A percentile compares a stretch with the other conserved stretches of the same genome.
phyloP scores from a whole-genome alignment of 92 coral and sea anemone species.

The Epizoanthus ramosus region DNA sequence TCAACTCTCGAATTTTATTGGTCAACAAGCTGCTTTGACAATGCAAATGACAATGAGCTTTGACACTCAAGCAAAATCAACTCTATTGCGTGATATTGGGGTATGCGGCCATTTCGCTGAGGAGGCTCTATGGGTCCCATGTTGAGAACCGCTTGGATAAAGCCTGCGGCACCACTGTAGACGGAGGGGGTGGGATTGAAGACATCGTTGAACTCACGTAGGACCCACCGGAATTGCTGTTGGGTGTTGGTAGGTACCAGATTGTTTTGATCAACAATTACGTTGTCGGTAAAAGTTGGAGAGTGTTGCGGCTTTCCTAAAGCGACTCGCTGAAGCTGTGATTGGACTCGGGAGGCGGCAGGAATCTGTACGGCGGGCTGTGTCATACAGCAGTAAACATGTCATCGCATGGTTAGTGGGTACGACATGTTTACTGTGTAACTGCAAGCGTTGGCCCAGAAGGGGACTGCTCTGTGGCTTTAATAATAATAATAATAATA shows the following conservation, averaged over 20 bases:
- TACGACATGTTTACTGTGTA: too few relatives aligned
- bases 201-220: conserved; percentile 27
- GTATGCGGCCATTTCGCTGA: conserved; percentile 54
- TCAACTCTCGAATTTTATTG: too few relatives aligned
- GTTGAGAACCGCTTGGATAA: too few relatives aligned
- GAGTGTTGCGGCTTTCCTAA: conserved; percentile 22
- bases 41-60: too few relatives aligned
- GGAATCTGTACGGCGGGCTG: conserved; percentile 26
- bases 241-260: conserved; percentile 39
- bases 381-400: conserved; percentile 51
- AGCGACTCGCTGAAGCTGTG: conserved; percentile 11
- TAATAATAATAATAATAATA: too few relatives aligned
- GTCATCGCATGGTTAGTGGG: conserved; percentile 45
- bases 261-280: conserved; percentile 34
- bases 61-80: too few relatives aligned
- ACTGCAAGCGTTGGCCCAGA: too few relatives aligned
- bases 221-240: conserved; percentile 28
- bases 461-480: too few relatives aligned
- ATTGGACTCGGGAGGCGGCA: conserved; percentile 3
- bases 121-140: conserved; percentile 53
- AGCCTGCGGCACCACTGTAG: conserved; percentile 19
- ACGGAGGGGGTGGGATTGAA: conserved; percentile 48
- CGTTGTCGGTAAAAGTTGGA: conserved; percentile 21
- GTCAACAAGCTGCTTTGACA: too few relatives aligned
- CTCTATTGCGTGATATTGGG: too few relatives aligned